These are phyloP conservation scores for Catocala nupta DNA, from an alignment of 2,888 invertebrate genomes.

Conservation along the genomic window DNA sequence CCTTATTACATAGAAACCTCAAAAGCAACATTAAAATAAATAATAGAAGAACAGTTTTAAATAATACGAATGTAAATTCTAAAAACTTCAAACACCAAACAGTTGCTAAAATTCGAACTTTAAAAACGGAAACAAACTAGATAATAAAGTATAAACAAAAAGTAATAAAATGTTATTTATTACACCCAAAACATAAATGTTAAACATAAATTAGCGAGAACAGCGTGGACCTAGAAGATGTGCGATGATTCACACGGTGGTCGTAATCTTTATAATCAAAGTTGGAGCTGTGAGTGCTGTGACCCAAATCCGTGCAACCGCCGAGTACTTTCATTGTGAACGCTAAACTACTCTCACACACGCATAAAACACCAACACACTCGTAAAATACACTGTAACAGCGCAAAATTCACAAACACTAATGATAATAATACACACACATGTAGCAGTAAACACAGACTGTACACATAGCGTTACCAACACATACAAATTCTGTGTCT, in stretches of 20 bases:
- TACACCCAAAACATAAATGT: slow-evolving; percentile 32
- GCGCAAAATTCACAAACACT: slow-evolving; percentile 49
- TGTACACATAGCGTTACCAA: slow-evolving; percentile 49
- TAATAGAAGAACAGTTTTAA: no score
- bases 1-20: no score
- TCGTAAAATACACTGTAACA: slow-evolving; percentile 35
- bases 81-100: no score
- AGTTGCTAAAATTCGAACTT: no score
- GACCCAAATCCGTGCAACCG: slow-evolving; percentile 86
- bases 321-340: slow-evolving; percentile 86
- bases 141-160: slow-evolving; percentile 10
- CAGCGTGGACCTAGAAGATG: slow-evolving; percentile 70
- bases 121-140: no score
- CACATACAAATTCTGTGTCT: slow-evolving; percentile 44
- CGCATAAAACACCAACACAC: slow-evolving; percentile 52
- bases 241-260: slow-evolving; percentile 83
- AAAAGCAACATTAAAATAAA: no score
- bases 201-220: slow-evolving; percentile 47
- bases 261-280: slow-evolving; percentile 86
- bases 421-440: slow-evolving; percentile 27
- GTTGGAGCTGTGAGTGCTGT: slow-evolving; percentile 83
- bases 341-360: slow-evolving; percentile 75
- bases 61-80: no score
- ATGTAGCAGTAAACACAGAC: slow-evolving; percentile 40
- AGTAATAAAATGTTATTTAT: slow-evolving; percentile 23